Base-by-base conservation (phyloP, 2,888 invertebrate species). In the Thymelicus acteon region DNA sequence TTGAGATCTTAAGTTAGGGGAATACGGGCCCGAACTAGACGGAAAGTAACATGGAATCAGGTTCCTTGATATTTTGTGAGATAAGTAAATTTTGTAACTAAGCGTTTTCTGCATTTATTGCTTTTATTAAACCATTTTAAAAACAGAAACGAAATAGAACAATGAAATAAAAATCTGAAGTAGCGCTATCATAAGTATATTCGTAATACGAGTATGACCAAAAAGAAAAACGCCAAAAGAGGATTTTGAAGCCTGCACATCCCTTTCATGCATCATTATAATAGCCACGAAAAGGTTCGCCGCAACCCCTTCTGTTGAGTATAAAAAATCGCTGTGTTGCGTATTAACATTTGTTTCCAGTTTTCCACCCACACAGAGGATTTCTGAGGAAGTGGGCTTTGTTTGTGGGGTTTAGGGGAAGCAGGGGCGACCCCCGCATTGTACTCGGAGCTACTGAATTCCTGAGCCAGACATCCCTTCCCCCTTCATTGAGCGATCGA, bases 401-500 rank as follows among this genome's bases (percentile, higher is more conserved):
- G n/a, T n/a, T 60, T 12, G 67, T 60, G 49, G 44, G 60, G 37
- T 52, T 52, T 24, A 40, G 40, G 67, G 67, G 49, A 40, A 49
- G 39, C 39, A 19, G 39, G 52, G 60, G 57, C 57, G 37, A 68
- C 37, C 63, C 69, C 37, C 54, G 24, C 44, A 78, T 77, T 76
- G 75, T 72, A 31, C 31, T 31, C 31, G 31, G 31, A 75, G 71
- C 72, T 74, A 75, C 73, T 73, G 67, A 67, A 75, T 75, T 75
- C 75, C 78, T 82, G 79, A 78, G 81, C 82, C 88, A 88, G 87
- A 87, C 86, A 60, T 73, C 79, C 77, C 74, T 77, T 79, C 77
- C 75, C 79, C 78, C 80, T 84, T 85, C 82, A 79, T 81, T 77
- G 79, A 79, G 77, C 77, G 80, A 89, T 86, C 88, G 89, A 90